Evolutionary conservation across 2,888 invertebrate genomes (phyloP).

Genomic region (Dione vanillae): DNA sequence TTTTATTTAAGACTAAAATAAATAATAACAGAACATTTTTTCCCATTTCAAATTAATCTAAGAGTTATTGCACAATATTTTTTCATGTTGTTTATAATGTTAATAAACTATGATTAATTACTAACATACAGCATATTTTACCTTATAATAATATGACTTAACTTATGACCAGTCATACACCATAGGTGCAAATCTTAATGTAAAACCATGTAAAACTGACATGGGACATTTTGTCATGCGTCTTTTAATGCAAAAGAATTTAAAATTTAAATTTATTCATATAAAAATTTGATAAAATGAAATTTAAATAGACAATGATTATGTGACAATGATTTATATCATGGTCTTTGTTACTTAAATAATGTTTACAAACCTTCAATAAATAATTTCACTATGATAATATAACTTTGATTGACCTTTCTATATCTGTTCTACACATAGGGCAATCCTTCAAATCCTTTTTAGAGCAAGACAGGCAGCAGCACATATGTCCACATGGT

Average conservation of each 20-base stretch:
- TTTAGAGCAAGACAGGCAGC: constrained; percentile 88
- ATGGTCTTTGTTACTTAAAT: background rate
- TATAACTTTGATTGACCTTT: constrained; percentile 87
- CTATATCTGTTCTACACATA: constrained; percentile 89
- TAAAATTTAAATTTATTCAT: background rate
- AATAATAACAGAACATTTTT: background rate
- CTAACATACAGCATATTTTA: constrained; percentile 5
- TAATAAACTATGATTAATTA: background rate
- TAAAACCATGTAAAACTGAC: constrained; percentile 1
- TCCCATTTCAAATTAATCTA: background rate
- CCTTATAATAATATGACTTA: constrained; percentile 22
- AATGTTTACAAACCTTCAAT: background rate
- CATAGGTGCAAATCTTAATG: constrained; percentile 38
- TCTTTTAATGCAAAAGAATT: constrained; percentile 11
- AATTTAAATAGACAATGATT: background rate
- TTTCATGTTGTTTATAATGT: background rate
- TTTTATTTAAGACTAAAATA: background rate
- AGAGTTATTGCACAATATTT: constrained; percentile 30
- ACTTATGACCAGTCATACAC: constrained; percentile 40
- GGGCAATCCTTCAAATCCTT: constrained; percentile 87
- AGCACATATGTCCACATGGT: constrained; percentile 94
- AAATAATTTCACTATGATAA: constrained; percentile 54
- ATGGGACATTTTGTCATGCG: background rate
- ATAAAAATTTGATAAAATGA: background rate
- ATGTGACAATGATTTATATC: background rate